These are phyloP conservation scores for Orchesella flavescens DNA, from an alignment of 2,888 invertebrate genomes.

Conservation along the genomic window DNA sequence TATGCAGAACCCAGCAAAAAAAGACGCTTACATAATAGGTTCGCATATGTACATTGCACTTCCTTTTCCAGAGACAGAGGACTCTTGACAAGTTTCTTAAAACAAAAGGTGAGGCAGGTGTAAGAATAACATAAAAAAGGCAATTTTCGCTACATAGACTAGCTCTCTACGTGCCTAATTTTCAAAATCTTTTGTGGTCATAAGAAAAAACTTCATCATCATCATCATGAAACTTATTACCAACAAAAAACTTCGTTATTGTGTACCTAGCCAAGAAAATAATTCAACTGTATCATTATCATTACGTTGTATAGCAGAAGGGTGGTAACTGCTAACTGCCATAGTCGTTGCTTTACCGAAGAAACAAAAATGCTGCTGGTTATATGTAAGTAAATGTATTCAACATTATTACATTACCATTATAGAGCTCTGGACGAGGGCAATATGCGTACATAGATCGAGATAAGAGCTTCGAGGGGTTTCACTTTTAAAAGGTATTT, in stretches of 20 bases:
- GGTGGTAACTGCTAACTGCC: conserved; percentile 34
- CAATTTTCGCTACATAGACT: background rate
- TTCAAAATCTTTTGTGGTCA: conserved; percentile 22
- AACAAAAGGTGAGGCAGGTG: conserved; percentile 34
- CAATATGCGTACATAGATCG: background rate
- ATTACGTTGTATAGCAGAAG: conserved; percentile 3
- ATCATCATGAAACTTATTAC: background rate
- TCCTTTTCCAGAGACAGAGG: conserved; percentile 31
- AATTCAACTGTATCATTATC: conserved; percentile 24
- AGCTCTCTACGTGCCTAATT: conserved; percentile 22
- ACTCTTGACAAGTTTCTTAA: conserved; percentile 16
- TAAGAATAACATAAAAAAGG: conserved; percentile 27
- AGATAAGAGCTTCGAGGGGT: background rate
- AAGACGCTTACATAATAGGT: background rate
- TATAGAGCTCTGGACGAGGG: too few species aligned
- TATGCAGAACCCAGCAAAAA: background rate
- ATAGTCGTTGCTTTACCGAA: too few species aligned
- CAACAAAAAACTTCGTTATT: background rate
- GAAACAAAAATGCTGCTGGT: too few species aligned
- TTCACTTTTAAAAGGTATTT: background rate
- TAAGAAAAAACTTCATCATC: background rate
- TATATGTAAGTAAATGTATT: too few species aligned
- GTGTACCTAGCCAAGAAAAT: conserved; percentile 2
- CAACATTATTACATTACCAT: too few species aligned
- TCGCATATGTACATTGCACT: background rate